Evolutionary conservation across 2,888 invertebrate species (phyloP), one percentile per base, ranked within the genome.

Genomic region (Lasioglossum villosulum): DNA sequence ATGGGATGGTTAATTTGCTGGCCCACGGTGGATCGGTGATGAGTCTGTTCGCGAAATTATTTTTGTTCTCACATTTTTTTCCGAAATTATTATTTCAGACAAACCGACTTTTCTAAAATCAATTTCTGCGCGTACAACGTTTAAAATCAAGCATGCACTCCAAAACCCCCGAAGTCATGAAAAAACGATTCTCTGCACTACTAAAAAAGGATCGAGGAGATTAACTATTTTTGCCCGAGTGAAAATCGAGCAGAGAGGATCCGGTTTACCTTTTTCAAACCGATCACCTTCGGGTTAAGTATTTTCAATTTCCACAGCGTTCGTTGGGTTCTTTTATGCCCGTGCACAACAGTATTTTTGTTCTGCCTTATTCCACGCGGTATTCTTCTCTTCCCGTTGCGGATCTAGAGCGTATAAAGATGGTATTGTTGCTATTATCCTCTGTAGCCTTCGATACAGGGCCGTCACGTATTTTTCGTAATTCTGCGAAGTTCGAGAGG

Each of bases 401-500:
- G 30, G 16, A 63, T 63, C 30, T 2, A 1, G 4, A 30, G 16
- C 63, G 63, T 5, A 63, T 63, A 63, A 30, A 63, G 63, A 30
- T 30, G 27, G 63, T 30, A 63, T 63, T 63, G 30, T 63, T 63
- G 30, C 30, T 63, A 63, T 30, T 30, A 34, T 48, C 23, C 56
- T 27, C 16, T n/a, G 66, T 12, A 16, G 37, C 19, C 45, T 48
- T 39, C 52, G 45, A 14, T 42, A 39, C 34, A 19, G 52, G 19
- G 42, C 56, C 39, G 27, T 70, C 23, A 34, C 4, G 52, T 63
- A 70, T 68, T 27, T 39, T 45, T 39, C 39, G 63, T 63, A 77
- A 72, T 86, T 83, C 75, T 39, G 39, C 68, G 30, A 74, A 80
- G 74, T 83, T 37, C 37, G 37, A 23, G 34, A 52, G 73, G 76